Conservation (phyloP, 2,113 vertebrate genomes). For the Perca schrenkii region DNA sequence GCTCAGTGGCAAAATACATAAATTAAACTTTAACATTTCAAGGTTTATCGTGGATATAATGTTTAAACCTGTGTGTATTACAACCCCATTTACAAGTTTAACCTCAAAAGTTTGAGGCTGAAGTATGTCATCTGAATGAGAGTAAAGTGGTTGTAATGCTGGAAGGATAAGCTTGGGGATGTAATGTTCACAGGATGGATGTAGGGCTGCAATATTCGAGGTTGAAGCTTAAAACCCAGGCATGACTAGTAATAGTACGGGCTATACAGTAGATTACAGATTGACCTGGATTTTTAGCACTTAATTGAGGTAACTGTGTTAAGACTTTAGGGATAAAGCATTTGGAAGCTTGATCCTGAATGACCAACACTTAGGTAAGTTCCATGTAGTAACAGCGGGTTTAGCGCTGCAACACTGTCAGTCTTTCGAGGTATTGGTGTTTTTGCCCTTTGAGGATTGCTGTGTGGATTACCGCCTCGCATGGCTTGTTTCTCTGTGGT, state of each 20-base stretch:
- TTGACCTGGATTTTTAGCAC: neutral
- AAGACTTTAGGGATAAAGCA: neutral
- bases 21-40: constrained; percentile 1
- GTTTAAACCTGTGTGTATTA: neutral
- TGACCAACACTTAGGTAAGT: no score
- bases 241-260: no score
- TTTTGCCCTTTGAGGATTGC: no score
- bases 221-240: neutral
- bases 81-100: neutral
- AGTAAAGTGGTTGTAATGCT: neutral
- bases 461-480: no score
- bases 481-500: no score
- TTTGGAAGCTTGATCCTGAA: no score
- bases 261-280: neutral
- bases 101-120: constrained; percentile 2
- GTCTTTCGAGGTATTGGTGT: no score
- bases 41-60: neutral
- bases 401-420: no score
- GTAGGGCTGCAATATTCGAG: neutral
- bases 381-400: no score
- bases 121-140: neutral
- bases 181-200: neutral
- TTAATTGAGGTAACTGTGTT: neutral
- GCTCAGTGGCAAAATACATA: neutral
- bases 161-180: neutral